Percentiles rank a stretch among this genome's conserved stretches.
Evolutionary conservation across 2,113 vertebrate species (phyloP).

Genomic region (Scatophagus argus): DNA sequence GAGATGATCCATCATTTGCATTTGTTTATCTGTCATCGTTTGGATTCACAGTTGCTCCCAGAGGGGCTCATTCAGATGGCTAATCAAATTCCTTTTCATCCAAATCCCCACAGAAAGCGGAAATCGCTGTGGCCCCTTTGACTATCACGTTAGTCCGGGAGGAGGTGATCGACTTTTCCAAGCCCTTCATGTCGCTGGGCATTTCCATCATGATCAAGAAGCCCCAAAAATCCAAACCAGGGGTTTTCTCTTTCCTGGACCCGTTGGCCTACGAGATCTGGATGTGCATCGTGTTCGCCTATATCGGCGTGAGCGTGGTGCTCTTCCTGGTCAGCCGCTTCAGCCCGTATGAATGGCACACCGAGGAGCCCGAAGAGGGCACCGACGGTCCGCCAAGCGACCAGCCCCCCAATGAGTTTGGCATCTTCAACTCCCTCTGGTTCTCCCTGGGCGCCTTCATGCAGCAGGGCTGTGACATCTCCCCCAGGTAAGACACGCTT

Average conservation of each 20-base stretch:
- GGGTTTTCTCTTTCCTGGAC: conserved; percentile 99
- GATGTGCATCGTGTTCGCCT: conserved; percentile 99
- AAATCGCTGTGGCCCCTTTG: conserved; percentile 99
- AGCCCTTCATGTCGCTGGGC: conserved; percentile 99
- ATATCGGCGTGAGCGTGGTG: conserved; percentile 99
- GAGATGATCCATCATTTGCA: conserved; percentile 51
- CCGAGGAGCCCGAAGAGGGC: conserved; percentile 97
- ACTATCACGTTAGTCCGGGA: conserved; percentile 99
- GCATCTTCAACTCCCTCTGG: conserved; percentile 99
- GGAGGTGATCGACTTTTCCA: conserved; percentile 99
- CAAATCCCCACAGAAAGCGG: conserved; percentile 91
- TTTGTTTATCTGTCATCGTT: conserved; percentile 50
- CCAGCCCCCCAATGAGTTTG: conserved; percentile 99
- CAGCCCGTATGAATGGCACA: conserved; percentile 99
- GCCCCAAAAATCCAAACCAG: conserved; percentile 98
- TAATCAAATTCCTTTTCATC: conserved; percentile 34
- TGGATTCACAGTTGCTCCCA: conserved; percentile 8
- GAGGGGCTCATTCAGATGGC: background rate
- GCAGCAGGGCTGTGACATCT: conserved; percentile 99
- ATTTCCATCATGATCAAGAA: conserved; percentile 99
- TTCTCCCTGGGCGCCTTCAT: conserved; percentile 99
- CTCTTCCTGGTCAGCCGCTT: conserved; percentile 99
- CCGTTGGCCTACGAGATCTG: conserved; percentile 99
- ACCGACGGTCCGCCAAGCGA: conserved; percentile 95
- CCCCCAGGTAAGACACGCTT: conserved; percentile 89